phyloP scores from a whole-genome alignment of 2,888 invertebrate genomes.

The Resseliella maxima region DNA sequence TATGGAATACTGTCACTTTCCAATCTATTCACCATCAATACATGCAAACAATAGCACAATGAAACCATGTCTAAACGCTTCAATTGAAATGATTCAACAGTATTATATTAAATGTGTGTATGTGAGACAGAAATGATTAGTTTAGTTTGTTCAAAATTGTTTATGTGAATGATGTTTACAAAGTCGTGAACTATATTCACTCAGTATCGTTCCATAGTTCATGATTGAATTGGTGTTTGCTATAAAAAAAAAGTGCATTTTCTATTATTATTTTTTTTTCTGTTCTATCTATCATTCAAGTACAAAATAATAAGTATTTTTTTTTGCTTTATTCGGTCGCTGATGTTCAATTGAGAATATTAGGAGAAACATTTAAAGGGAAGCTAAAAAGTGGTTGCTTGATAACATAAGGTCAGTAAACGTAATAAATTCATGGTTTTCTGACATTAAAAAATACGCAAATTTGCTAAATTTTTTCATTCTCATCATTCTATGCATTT shows the following conservation, averaged over 20 bases:
- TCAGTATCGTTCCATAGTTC: not conserved
- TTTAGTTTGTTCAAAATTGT: not conserved
- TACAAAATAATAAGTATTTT: not conserved
- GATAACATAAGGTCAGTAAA: conserved; percentile 26
- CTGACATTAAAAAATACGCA: not conserved
- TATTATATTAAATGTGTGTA: not conserved
- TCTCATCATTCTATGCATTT: not conserved
- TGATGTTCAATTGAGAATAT: not conserved
- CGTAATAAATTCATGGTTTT: not conserved
- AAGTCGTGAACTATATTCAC: not conserved
- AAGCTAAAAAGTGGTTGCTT: not conserved
- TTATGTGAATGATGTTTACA: not conserved
- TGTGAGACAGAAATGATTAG: not conserved
- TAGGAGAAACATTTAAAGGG: not conserved
- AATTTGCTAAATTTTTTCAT: not conserved
- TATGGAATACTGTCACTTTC: conserved; percentile 4
- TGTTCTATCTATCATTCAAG: no score
- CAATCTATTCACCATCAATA: not conserved
- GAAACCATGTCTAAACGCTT: not conserved
- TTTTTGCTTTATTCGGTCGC: no score
- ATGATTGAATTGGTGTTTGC: not conserved
- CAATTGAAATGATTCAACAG: not conserved
- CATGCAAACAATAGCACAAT: not conserved
- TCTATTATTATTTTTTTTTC: not conserved
- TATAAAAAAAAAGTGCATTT: not conserved